Conservation (phyloP, 2,888 invertebrate genomes). For the Piscicola geometra region DNA sequence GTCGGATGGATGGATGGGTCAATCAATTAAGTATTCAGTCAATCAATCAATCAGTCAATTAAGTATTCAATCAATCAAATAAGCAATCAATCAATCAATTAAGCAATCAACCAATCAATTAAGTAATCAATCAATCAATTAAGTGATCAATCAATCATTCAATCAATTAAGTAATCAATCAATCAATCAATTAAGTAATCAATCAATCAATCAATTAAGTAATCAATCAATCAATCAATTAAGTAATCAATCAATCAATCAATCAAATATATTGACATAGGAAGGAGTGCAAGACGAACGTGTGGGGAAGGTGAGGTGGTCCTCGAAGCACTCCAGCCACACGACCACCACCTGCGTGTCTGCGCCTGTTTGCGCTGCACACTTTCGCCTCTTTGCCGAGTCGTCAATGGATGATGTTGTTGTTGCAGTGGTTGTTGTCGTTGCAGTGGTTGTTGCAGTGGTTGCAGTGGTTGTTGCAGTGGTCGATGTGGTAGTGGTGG, state of each 20-base stretch:
- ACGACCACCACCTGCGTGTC: conserved; percentile 65
- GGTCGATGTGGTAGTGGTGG: background rate
- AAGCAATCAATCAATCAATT: too few relatives aligned
- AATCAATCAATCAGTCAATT: too few relatives aligned
- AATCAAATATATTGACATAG: too few relatives aligned
- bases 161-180: background rate
- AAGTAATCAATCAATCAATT: too few relatives aligned
- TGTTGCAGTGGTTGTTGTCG: conserved; percentile 35
- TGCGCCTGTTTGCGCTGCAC: background rate
- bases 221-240: background rate
- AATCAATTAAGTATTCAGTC: too few relatives aligned
- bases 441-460: background rate
- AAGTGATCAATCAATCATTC: background rate
- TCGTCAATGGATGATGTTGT: conserved; percentile 34
- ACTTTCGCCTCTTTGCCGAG: conserved; percentile 20
- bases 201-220: background rate
- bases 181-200: background rate
- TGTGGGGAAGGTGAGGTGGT: conserved; percentile 79
- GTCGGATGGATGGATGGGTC: too few relatives aligned
- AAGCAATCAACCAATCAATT: too few relatives aligned
- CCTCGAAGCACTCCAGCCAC: conserved; percentile 94
- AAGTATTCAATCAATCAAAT: too few relatives aligned
- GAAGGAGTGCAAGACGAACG: too few relatives aligned
- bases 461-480: background rate
- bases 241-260: conserved; percentile 1